Evolutionary conservation across 1,140 invertebrate genomes (phyloP).

Genomic region (Oryctes rhinoceros): DNA sequence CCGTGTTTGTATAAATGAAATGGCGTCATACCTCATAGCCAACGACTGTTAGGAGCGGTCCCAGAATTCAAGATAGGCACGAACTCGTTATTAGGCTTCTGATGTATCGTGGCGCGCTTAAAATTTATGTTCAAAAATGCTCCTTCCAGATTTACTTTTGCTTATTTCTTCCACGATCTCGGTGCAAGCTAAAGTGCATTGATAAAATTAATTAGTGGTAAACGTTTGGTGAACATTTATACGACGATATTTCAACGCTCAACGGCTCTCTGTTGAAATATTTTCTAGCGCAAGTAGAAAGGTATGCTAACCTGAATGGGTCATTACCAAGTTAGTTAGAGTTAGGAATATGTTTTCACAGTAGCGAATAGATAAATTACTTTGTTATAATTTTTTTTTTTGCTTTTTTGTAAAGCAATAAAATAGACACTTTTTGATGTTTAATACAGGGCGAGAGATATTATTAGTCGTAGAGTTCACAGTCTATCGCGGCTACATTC

Average conservation of each 20-base stretch:
- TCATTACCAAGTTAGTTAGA: too few relatives aligned
- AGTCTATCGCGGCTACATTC: too few relatives aligned
- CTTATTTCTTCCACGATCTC: not conserved
- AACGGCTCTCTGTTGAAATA: not conserved
- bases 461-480: too few relatives aligned
- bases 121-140: conserved; percentile 28
- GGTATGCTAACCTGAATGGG: not conserved
- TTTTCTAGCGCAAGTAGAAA: not conserved
- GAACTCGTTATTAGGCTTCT: conserved; percentile 57
- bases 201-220: conserved; percentile 3
- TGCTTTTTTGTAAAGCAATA: too few relatives aligned
- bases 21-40: conserved; percentile 59
- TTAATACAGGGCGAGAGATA: too few relatives aligned
- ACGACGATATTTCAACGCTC: too few relatives aligned
- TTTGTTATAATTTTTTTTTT: too few relatives aligned
- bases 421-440: too few relatives aligned
- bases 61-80: conserved; percentile 59
- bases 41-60: conserved; percentile 58
- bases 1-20: conserved; percentile 61
- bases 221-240: too few relatives aligned
- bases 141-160: conserved; percentile 30
- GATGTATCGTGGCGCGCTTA: conserved; percentile 51
- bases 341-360: too few relatives aligned
- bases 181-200: conserved; percentile 20
- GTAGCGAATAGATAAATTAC: too few relatives aligned